Evolutionary conservation across 2,113 vertebrate genomes (phyloP).

Genomic region (Megaceryle torquata): DNA sequence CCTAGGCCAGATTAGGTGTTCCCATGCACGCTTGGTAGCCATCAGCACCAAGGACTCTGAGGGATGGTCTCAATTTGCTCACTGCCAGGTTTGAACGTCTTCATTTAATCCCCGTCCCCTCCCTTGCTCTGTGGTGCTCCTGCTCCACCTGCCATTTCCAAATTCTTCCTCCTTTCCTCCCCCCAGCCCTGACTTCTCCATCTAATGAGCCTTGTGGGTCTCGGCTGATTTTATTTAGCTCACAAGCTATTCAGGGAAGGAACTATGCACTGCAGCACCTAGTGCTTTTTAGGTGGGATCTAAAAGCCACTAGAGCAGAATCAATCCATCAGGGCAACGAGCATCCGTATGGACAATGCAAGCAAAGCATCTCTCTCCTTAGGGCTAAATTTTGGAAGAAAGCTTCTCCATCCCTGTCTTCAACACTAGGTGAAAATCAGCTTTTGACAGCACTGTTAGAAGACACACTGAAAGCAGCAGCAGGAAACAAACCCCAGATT

Average conservation of each 20-base stretch:
- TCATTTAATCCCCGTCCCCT: neutral
- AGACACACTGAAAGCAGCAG: neutral
- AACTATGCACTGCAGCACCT: neutral
- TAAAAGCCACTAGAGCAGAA: neutral
- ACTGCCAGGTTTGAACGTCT: neutral
- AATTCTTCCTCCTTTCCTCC: neutral
- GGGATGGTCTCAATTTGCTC: neutral
- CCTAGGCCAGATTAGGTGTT: neutral
- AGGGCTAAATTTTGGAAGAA: neutral
- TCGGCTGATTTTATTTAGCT: neutral
- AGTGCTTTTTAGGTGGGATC: neutral
- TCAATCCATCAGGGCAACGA: neutral
- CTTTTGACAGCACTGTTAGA: neutral
- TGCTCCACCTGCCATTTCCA: neutral
- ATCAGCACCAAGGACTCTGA: rapidly evolving
- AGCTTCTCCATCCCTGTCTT: neutral
- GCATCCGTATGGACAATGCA: rapidly evolving
- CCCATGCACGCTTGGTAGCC: rapidly evolving
- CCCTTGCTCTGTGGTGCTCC: rapidly evolving
- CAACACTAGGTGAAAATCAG: neutral
- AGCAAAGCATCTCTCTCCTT: neutral
- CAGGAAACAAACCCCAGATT: neutral
- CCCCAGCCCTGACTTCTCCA: rapidly evolving
- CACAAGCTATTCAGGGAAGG: neutral
- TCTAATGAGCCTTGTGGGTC: rapidly evolving